Evolutionary conservation across 2,113 vertebrate species (phyloP).

Genomic region (Tapirus terrestris): DNA sequence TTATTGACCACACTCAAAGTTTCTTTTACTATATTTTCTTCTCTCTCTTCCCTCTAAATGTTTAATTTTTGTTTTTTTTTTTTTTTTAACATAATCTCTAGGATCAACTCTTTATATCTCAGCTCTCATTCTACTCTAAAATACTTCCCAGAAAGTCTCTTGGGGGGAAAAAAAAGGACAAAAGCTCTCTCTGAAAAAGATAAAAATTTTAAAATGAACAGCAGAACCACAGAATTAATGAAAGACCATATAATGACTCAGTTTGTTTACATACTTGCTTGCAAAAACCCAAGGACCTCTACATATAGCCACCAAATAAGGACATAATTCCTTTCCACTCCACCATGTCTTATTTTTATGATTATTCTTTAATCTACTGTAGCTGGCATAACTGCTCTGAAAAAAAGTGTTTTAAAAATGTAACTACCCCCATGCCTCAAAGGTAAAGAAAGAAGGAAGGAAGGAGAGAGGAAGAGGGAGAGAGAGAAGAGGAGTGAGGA

Average conservation of each 20-base stretch:
- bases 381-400: constrained; percentile 27
- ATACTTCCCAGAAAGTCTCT: neutral
- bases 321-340: constrained; percentile 51
- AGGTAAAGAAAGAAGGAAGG: neutral
- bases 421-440: neutral
- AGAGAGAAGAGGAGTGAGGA: neutral
- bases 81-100: constrained; percentile 7
- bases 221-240: constrained; percentile 11
- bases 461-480: neutral
- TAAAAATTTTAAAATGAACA: constrained; percentile 15
- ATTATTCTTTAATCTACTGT: constrained; percentile 53
- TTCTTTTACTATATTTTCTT: constrained; percentile 12
- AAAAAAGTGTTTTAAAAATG: constrained; percentile 41
- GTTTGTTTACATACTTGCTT: constrained; percentile 56
- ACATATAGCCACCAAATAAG: constrained; percentile 53
- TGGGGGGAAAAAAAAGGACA: neutral
- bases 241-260: constrained; percentile 43
- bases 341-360: constrained; percentile 41
- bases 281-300: constrained; percentile 52
- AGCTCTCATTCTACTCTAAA: constrained; percentile 11
- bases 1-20: neutral
- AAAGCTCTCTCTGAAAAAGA: constrained; percentile 28
- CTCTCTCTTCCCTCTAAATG: neutral
- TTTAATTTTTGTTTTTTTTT: neutral
- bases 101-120: neutral